Evolutionary conservation across 2,888 invertebrate species (phyloP).

Genomic region (Metalampra italica): DNA sequence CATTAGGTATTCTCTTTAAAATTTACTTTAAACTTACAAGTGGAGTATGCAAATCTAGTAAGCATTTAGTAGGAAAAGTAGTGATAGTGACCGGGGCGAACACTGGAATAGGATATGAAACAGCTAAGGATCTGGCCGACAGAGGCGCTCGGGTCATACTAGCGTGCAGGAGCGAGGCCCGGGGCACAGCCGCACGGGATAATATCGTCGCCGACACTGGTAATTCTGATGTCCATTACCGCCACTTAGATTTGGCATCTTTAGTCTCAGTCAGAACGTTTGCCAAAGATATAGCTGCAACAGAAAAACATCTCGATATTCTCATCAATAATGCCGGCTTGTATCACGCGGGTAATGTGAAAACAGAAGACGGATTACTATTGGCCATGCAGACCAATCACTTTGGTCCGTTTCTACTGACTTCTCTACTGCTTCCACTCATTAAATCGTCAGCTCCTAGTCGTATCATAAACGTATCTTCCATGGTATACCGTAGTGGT

Average conservation of each 20-base stretch:
- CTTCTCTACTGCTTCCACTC: slow-evolving; percentile 76
- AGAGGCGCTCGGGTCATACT: slow-evolving; percentile 87
- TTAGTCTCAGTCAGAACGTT: slow-evolving; percentile 79
- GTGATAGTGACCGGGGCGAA: slow-evolving; percentile 91
- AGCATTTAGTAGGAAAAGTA: slow-evolving; percentile 85
- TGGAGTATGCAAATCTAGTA: slow-evolving; percentile 44
- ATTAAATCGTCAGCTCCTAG: slow-evolving; percentile 55
- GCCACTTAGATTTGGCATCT: slow-evolving; percentile 70
- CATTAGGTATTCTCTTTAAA: slow-evolving; percentile 10
- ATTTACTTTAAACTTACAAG: slow-evolving; percentile 24
- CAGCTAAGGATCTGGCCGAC: slow-evolving; percentile 83
- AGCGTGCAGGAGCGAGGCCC: slow-evolving; percentile 85
- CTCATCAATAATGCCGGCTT: slow-evolving; percentile 81
- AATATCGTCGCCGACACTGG: slow-evolving; percentile 37
- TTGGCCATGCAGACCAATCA: slow-evolving; percentile 77
- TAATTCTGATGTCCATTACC: slow-evolving; percentile 50
- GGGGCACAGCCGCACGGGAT: slow-evolving; percentile 76
- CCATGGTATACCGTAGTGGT: slow-evolving; percentile 36
- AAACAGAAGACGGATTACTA: slow-evolving; percentile 80
- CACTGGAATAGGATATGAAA: slow-evolving; percentile 88
- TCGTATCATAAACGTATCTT: slow-evolving; percentile 58
- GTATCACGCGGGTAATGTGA: slow-evolving; percentile 45
- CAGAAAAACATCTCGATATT: slow-evolving; percentile 74
- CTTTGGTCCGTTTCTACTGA: slow-evolving; percentile 83
- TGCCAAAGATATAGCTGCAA: slow-evolving; percentile 73